These are phyloP conservation scores for Leucoraja erinaceus DNA, from an alignment of 2,113 vertebrate species.

Conservation along the genomic window DNA sequence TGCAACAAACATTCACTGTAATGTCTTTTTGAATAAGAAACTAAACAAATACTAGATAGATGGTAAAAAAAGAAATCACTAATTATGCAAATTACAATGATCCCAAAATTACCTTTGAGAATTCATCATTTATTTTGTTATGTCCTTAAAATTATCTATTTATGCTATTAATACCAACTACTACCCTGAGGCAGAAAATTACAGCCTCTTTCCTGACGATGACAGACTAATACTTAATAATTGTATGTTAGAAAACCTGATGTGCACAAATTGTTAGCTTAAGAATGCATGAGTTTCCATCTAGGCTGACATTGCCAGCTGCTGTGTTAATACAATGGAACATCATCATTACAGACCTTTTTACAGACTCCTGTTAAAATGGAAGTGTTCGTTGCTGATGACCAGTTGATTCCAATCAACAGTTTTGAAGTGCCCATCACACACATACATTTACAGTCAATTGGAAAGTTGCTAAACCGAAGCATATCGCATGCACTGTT, in stretches of 20 bases:
- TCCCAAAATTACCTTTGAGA: background rate
- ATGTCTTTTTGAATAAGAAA: background rate
- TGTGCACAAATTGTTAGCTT: constrained; percentile 21
- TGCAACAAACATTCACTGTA: background rate
- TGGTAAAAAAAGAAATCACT: background rate
- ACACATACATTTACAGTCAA: background rate
- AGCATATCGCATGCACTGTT: background rate
- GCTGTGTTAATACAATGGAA: constrained; percentile 23
- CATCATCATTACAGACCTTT: background rate
- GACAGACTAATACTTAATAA: constrained; percentile 37
- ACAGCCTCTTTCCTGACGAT: constrained; percentile 34
- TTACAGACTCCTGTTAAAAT: background rate
- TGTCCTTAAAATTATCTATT: constrained; percentile 25
- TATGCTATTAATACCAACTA: constrained; percentile 35
- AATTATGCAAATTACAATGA: constrained; percentile 27
- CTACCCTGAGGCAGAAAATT: constrained; percentile 22
- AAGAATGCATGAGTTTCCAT: constrained; percentile 16
- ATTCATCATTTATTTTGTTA: background rate
- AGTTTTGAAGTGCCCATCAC: background rate
- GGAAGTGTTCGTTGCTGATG: background rate
- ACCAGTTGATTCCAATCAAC: background rate
- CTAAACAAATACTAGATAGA: background rate
- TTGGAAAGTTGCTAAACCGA: background rate
- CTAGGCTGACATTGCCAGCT: background rate
- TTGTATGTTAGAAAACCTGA: constrained; percentile 21